Evolutionary conservation across 2,113 vertebrate species (phyloP).

Genomic region (Xyliphius kryptos): DNA sequence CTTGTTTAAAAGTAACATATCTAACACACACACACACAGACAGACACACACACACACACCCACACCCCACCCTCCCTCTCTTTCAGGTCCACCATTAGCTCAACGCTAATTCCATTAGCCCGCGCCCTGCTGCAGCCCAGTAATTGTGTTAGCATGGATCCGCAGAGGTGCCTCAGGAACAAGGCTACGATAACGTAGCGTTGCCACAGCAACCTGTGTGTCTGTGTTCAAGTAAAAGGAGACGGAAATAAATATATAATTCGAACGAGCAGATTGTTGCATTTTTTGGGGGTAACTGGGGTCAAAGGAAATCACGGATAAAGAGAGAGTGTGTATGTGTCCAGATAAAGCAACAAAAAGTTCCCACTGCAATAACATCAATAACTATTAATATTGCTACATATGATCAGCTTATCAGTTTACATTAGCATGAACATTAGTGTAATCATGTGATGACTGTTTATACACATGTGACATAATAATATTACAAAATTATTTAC

Average conservation of each 20-base stretch:
- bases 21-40: neutral
- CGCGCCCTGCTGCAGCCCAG: constrained; percentile 82
- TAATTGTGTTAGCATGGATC: constrained; percentile 99
- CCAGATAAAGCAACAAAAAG: no score
- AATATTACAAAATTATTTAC: no score
- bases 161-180: constrained; percentile 50
- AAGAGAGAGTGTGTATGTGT: no score
- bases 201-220: constrained; percentile 65
- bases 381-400: no score
- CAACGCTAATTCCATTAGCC: constrained; percentile 89
- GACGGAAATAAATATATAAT: constrained; percentile 16
- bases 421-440: no score
- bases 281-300: constrained; percentile 3
- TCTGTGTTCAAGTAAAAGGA: no score
- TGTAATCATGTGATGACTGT: no score
- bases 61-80: constrained; percentile 11
- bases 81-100: constrained; percentile 89
- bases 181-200: constrained; percentile 46
- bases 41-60: constrained; percentile 4
- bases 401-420: no score
- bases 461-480: no score
- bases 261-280: constrained; percentile 10
- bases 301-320: neutral
- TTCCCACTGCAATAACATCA: no score
- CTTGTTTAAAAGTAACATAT: no score